Conservation (phyloP, 1,140 invertebrate species). For the Macrobrachium nipponense region DNA sequence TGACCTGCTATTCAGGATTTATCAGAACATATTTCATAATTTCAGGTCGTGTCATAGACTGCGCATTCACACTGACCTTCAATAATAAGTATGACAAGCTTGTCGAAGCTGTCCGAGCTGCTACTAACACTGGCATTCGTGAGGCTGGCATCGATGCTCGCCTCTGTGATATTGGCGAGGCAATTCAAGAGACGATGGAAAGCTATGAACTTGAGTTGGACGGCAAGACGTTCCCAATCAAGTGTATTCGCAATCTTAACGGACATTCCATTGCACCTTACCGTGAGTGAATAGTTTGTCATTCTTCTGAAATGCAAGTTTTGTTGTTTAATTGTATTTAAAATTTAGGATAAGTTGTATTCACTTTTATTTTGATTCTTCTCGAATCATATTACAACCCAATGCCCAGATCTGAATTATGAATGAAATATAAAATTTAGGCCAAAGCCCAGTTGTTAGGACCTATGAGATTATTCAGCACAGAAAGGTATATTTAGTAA, state of each 20-base stretch:
- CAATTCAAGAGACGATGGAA: conserved; percentile 99
- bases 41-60: conserved; percentile 93
- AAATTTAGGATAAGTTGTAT: no score
- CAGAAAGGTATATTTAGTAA: no score
- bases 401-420: no score
- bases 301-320: background rate
- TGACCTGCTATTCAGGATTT: background rate
- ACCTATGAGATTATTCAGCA: no score
- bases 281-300: conserved; percentile 71
- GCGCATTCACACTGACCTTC: conserved; percentile 97
- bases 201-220: conserved; percentile 98
- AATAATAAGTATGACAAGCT: conserved; percentile 97
- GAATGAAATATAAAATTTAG: no score
- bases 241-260: conserved; percentile 97
- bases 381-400: no score
- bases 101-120: conserved; percentile 95
- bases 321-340: background rate
- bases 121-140: conserved; percentile 97
- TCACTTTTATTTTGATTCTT: no score
- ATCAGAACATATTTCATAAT: conserved; percentile 32
- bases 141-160: conserved; percentile 96
- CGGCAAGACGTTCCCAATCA: conserved; percentile 96
- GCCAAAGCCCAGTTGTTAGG: no score
- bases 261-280: conserved; percentile 98
- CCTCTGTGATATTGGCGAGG: conserved; percentile 96